phyloP scores from a whole-genome alignment of 2,888 invertebrate species.

The Homarus gammarus region DNA sequence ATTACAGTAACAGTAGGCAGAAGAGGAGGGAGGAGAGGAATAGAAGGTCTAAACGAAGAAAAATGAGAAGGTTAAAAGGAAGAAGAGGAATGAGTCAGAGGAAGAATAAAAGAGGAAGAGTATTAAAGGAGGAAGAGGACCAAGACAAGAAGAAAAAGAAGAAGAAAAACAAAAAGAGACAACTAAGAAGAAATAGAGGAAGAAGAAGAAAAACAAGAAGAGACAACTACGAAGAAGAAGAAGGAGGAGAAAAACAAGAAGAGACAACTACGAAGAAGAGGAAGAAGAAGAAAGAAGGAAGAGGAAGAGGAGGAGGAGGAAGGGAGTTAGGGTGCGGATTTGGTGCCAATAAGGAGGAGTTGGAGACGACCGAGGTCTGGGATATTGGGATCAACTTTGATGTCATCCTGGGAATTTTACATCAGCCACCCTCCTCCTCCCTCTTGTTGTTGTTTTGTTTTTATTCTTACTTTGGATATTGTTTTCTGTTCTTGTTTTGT shows the following conservation, averaged over 20 bases:
- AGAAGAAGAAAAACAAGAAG: too few relatives aligned
- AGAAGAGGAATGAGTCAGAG: too few relatives aligned
- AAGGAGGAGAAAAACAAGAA: background rate
- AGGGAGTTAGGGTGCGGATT: background rate
- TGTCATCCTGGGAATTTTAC: constrained; percentile 50
- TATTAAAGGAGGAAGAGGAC: background rate
- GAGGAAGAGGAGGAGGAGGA: background rate
- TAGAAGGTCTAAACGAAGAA: background rate
- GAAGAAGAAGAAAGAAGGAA: background rate
- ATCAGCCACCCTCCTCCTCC: constrained; percentile 29
- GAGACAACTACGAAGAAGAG: too few relatives aligned
- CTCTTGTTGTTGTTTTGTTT: constrained; percentile 13
- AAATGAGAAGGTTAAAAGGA: background rate
- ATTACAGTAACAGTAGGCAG: too few relatives aligned
- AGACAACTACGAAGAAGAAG: background rate
- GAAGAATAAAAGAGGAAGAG: background rate
- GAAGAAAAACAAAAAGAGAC: background rate
- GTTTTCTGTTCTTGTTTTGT: too few relatives aligned
- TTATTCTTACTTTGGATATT: background rate
- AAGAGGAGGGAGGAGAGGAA: background rate
- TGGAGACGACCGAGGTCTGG: constrained; percentile 21
- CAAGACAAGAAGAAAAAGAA: background rate
- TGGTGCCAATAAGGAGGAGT: constrained; percentile 54
- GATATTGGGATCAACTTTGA: constrained; percentile 59
- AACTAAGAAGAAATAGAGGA: background rate